Percentiles rank a stretch among this genome's conserved stretches.
phyloP scores from a whole-genome alignment of 64 coral and sea anemone genomes.

The Pachyseris speciosa region DNA sequence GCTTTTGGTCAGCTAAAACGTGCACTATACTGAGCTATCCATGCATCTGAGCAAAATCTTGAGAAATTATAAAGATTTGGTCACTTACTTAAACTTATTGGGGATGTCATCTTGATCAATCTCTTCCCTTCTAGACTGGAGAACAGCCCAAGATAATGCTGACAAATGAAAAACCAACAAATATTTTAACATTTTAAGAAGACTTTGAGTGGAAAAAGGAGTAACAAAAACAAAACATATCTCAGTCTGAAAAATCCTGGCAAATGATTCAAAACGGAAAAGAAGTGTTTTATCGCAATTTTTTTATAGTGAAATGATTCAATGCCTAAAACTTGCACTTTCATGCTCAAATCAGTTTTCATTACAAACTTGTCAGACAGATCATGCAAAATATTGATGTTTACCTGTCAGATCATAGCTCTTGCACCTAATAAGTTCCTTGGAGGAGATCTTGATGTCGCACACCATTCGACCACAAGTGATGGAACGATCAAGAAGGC shows the following conservation, averaged over 20 bases:
- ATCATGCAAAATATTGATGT: not conserved
- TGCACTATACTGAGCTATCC: too few relatives aligned
- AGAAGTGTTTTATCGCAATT: too few relatives aligned
- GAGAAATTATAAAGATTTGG: not conserved
- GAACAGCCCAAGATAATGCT: conserved; percentile 85
- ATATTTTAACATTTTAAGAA: not conserved
- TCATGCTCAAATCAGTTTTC: too few relatives aligned
- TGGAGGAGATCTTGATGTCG: conserved; percentile 97
- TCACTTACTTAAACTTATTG: conserved; percentile 90
- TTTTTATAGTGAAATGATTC: too few relatives aligned
- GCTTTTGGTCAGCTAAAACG: too few relatives aligned
- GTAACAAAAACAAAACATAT: not conserved
- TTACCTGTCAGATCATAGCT: conserved; percentile 97
- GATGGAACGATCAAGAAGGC: conserved; percentile 75
- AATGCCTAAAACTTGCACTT: too few relatives aligned
- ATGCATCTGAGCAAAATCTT: too few relatives aligned
- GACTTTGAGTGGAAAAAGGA: not conserved
- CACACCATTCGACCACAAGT: conserved; percentile 96
- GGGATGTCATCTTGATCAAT: conserved; percentile 87
- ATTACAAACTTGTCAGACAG: too few relatives aligned
- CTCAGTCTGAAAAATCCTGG: too few relatives aligned
- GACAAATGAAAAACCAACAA: not conserved
- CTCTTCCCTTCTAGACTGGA: conserved; percentile 75
- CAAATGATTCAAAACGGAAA: too few relatives aligned
- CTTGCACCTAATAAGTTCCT: conserved; percentile 94